Base-by-base conservation (phyloP, 2,797 vertebrate species). In the Antrozous pallidus region DNA sequence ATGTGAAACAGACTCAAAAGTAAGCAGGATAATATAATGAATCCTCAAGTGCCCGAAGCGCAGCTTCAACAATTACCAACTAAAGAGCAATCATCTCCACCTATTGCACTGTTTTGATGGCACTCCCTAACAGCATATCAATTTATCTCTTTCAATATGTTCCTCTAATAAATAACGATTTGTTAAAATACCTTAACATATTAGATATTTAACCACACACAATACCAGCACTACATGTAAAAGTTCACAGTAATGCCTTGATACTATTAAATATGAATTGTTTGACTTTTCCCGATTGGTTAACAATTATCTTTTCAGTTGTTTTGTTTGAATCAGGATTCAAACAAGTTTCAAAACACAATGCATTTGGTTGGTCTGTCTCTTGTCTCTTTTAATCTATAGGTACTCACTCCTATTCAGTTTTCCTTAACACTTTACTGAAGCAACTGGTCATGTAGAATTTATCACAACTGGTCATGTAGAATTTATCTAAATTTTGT, bases 241-340 rank as follows among this genome's bases (percentile, higher is more conserved):
- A 94, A 83, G 17, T 88, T 84, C 83, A 45, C 7, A 88, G 11
- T 24, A 80, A 93, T 93, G 77, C 16, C 20, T 63, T 84, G 65
- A 49, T 31, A 36, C 18, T 12, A 47, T 69, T 73, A 92, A 42
- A 22, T 89, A 67, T 24, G 13, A n/a, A 74, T 26, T 38, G 12
- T 14, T 61, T 18, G 88, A 78, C 58, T 51, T 74, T 93, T n/a
- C 69, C 26, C 77, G 31, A 38, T 70, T 40, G 56, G n/a, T 33
- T 90, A 38, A 56, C 70, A n/a, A 40, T 51, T 58, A 49, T 73
- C 77, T 77, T 88, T 65, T 65, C 28, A 45, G 7, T 73, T 36
- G 20, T 2, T 65, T 79, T 65, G 0, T 67, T 88, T 26, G 45
- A 86, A 56, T 90, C n/a, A 42, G 24, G 40, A 65, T 63, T 33